Percentiles rank a stretch among this genome's conserved stretches.
phyloP scores from a whole-genome alignment of 2,888 invertebrate species.

The Neoaliturus tenellus region DNA sequence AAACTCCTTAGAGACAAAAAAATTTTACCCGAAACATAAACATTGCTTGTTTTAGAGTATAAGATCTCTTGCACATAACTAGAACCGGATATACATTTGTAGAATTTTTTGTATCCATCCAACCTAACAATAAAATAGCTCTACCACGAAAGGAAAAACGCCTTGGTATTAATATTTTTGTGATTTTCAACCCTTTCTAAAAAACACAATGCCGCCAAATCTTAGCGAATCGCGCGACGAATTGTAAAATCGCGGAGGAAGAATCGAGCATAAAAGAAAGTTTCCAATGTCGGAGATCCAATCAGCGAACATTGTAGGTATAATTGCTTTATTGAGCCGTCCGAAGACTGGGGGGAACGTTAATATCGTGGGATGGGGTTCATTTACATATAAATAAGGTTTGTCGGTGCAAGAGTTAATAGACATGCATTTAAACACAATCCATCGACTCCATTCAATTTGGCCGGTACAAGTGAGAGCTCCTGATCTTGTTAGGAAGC shows the following conservation, averaged over 20 bases:
- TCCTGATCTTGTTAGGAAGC: constrained; percentile 41
- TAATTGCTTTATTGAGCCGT: constrained; percentile 50
- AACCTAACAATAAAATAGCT: no score
- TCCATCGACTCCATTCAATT: constrained; percentile 53
- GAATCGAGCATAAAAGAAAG: constrained; percentile 1
- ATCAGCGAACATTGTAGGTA: constrained; percentile 52
- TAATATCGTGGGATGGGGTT: constrained; percentile 42
- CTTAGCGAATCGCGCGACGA: neutral
- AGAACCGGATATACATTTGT: no score
- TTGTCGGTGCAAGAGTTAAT: constrained; percentile 54
- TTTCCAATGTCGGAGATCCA: constrained; percentile 42
- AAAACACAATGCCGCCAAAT: no score
- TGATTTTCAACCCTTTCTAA: no score
- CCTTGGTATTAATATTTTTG: no score
- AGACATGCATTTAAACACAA: constrained; percentile 54
- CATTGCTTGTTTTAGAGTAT: no score
- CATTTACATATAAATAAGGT: constrained; percentile 57
- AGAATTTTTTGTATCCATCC: no score
- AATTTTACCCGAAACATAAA: no score
- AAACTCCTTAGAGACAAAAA: no score
- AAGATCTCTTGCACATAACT: no score
- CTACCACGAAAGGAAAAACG: no score
- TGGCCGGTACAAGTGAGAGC: constrained; percentile 45
- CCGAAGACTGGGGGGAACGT: constrained; percentile 48
- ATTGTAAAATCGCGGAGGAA: constrained; percentile 19